phyloP scores from a whole-genome alignment of 2,888 invertebrate species.

The Agrochola circellaris region DNA sequence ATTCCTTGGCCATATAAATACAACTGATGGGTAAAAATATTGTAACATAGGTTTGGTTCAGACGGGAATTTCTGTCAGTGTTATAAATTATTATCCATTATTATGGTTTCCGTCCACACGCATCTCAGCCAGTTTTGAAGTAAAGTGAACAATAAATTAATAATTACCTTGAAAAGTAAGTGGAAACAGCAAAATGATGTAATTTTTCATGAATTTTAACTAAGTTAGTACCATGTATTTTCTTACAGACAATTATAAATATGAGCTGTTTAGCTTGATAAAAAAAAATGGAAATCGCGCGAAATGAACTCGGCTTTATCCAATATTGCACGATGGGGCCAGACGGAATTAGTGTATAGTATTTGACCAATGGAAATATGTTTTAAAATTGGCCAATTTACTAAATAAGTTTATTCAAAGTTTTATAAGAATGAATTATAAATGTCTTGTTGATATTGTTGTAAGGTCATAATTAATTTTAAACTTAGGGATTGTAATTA shows the following conservation, averaged over 20 bases:
- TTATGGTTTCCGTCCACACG: neutral
- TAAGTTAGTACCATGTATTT: neutral
- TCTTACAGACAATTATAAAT: neutral
- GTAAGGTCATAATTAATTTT: conserved; percentile 22
- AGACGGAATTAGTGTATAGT: neutral
- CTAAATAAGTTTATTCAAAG: neutral
- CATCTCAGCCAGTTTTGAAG: neutral
- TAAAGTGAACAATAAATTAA: neutral
- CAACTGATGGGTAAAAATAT: neutral
- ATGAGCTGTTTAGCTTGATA: neutral
- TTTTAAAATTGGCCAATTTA: conserved; percentile 54
- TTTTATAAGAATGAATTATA: conserved; percentile 12
- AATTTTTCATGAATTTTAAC: neutral
- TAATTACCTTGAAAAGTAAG: neutral
- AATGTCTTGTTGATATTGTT: conserved; percentile 35
- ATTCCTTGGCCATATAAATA: conserved; percentile 15
- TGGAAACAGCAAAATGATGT: neutral
- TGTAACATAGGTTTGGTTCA: conserved; percentile 1
- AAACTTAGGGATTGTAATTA: conserved; percentile 18
- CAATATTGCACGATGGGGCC: neutral
- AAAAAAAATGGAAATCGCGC: neutral
- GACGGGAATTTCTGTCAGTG: neutral
- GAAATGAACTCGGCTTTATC: conserved; percentile 10
- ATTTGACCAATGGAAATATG: conserved; percentile 51
- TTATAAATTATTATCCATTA: neutral